Base-by-base conservation (phyloP, 2,888 invertebrate genomes). In the Choreutis nemorana region DNA sequence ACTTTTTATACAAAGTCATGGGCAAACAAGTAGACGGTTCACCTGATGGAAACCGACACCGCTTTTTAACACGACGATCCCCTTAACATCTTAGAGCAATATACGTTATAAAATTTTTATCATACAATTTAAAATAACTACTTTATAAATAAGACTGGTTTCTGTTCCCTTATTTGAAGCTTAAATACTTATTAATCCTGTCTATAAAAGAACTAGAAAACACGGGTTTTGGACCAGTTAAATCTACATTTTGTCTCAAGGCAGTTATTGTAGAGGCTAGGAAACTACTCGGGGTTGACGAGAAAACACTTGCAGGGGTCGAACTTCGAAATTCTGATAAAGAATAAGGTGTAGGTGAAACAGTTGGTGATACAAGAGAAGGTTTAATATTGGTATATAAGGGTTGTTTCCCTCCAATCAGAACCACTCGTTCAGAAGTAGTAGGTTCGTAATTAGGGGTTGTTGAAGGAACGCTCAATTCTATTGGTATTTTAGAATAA, bases 131-230 rank as follows among this genome's bases (percentile, higher is more conserved):
- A n/a, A n/a, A n/a, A n/a, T n/a, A n/a, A n/a, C n/a, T n/a, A n/a
- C n/a, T 21, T 21, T 21, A 21, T 10, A 21, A n/a, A 21, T 9
- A 10, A 21, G 10, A 21, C 22, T 21, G n/a, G 10, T 9, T 9
- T 8, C 22, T 21, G 10, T n/a, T n/a, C 10, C 2, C 2, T 37
- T 40, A 48, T 30, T 48, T 50, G 42, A 57, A 75, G 24, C 45
- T 54, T 35, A 78, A 55, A 55, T 78, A 78, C 38, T 66, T 72
- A 43, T 71, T 72, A 16, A 77, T 70, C 33, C 60, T 67, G 37
- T 64, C 55, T 14, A 77, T 60, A 45, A 58, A 77, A 21, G 53
- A 55, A 28, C 54, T 46, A 0, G 67, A 63, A 3, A 77, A 40
- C 2, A 68, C 41, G 0, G 75, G 72, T 29, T 61, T 72, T 2